phyloP scores from a whole-genome alignment of 2,888 invertebrate genomes.

The Limnephilus auricula region DNA sequence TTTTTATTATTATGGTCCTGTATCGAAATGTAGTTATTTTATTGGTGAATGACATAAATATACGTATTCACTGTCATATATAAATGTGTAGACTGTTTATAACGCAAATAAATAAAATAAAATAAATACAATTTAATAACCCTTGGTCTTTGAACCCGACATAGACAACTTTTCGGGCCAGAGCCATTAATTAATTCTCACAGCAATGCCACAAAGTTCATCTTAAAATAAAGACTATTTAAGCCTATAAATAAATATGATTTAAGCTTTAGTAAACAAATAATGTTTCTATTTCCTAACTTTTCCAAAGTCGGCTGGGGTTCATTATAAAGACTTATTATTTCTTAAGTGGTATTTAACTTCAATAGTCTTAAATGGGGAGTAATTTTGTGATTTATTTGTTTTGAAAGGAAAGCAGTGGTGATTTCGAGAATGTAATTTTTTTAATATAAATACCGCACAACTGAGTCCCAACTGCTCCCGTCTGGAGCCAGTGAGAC shows the following conservation, averaged over 20 bases:
- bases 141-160: not conserved
- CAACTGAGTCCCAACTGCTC: no score
- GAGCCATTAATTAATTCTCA: not conserved
- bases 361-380: not conserved
- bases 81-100: no score
- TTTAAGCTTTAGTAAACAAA: not conserved
- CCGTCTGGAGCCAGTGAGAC: no score
- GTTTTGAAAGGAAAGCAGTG: not conserved
- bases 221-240: not conserved
- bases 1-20: no score
- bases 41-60: no score
- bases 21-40: no score
- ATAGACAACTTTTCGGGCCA: not conserved
- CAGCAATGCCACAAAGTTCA: not conserved
- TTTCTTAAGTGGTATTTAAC: not conserved
- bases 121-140: no score
- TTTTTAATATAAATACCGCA: no score
- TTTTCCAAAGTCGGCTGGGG: not conserved
- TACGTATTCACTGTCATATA: no score
- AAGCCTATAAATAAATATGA: not conserved
- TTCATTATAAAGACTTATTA: not conserved
- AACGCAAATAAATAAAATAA: no score
- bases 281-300: not conserved
- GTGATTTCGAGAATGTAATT: not conserved
- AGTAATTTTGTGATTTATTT: not conserved